Percentiles rank a stretch among this genome's conserved stretches.
These are phyloP conservation scores for Drosophila willistoni DNA, from an alignment of 1,140 invertebrate genomes.

Conservation along the genomic window DNA sequence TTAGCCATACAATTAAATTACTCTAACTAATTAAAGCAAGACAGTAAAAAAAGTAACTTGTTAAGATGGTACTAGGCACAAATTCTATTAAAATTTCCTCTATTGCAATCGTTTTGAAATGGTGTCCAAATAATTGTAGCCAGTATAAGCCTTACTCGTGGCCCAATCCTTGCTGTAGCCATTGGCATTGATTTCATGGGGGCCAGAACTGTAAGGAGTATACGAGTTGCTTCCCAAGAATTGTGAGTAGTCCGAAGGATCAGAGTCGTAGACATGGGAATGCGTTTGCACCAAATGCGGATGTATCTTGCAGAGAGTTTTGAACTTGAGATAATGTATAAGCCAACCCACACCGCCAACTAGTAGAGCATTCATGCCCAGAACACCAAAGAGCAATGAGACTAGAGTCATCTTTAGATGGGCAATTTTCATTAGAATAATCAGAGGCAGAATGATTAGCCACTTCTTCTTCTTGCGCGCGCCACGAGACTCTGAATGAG, in stretches of 20 bases:
- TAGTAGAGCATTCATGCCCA: constrained; percentile 74
- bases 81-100: neutral
- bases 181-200: constrained; percentile 60
- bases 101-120: constrained; percentile 76
- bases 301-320: constrained; percentile 80
- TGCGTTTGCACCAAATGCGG: constrained; percentile 78
- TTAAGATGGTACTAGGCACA: constrained; percentile 45
- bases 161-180: constrained; percentile 77
- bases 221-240: constrained; percentile 75
- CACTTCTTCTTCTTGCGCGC: constrained; percentile 70
- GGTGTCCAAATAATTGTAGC: constrained; percentile 76
- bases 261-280: constrained; percentile 79
- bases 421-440: constrained; percentile 77
- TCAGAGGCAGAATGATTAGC: constrained; percentile 72
- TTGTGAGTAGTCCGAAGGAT: constrained; percentile 75
- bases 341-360: constrained; percentile 75
- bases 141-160: constrained; percentile 74
- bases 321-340: constrained; percentile 79
- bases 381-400: constrained; percentile 57
- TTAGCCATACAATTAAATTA: constrained; percentile 51
- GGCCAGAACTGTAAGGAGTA: constrained; percentile 50
- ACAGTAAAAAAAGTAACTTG: constrained; percentile 28
- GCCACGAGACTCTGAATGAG: constrained; percentile 46
- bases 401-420: constrained; percentile 81
- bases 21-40: constrained; percentile 34